Percentiles rank a stretch among this genome's conserved stretches.
phyloP scores from a whole-genome alignment of 1,140 invertebrate genomes.

The Steinernema feltiae region DNA sequence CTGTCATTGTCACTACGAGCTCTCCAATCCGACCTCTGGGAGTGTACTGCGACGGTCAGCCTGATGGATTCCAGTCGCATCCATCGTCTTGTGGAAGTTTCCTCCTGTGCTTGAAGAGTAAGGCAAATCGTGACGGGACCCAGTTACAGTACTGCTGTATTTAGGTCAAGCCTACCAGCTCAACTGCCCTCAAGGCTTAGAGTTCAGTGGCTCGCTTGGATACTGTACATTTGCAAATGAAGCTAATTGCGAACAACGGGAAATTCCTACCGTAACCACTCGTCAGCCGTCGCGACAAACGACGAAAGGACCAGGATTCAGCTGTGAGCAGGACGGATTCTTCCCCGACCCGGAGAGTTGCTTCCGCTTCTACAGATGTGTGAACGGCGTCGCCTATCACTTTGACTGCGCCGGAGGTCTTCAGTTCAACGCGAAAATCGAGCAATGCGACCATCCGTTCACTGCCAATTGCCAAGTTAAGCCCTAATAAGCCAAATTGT shows the following conservation, averaged over 20 bases:
- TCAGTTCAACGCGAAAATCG: too few species aligned
- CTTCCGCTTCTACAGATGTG: constrained; percentile 30
- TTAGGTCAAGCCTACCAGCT: constrained; percentile 24
- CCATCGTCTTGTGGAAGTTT: constrained; percentile 18
- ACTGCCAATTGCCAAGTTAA: constrained; percentile 22
- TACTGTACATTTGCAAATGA: constrained; percentile 22
- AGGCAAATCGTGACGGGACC: background rate
- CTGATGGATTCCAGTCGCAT: constrained; percentile 28
- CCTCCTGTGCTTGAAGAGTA: constrained; percentile 32
- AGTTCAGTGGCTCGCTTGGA: constrained; percentile 10
- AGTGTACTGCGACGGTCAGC: constrained; percentile 15
- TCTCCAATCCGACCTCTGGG: background rate
- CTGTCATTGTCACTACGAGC: constrained; percentile 15
- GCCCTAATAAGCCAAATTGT: too few species aligned
- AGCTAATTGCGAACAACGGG: constrained; percentile 17
- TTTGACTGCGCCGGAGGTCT: constrained; percentile 32
- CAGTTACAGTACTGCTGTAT: background rate
- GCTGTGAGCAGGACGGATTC: too few species aligned
- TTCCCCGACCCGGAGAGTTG: too few species aligned
- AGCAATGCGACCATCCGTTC: constrained; percentile 30
- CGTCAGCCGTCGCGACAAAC: constrained; percentile 8
- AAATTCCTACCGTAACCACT: constrained; percentile 10
- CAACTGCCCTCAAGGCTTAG: constrained; percentile 27
- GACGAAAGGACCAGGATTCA: constrained; percentile 17
- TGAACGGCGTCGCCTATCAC: constrained; percentile 27